These are phyloP conservation scores for Artibeus lituratus DNA, from an alignment of 2,797 vertebrate genomes.

Conservation along the genomic window DNA sequence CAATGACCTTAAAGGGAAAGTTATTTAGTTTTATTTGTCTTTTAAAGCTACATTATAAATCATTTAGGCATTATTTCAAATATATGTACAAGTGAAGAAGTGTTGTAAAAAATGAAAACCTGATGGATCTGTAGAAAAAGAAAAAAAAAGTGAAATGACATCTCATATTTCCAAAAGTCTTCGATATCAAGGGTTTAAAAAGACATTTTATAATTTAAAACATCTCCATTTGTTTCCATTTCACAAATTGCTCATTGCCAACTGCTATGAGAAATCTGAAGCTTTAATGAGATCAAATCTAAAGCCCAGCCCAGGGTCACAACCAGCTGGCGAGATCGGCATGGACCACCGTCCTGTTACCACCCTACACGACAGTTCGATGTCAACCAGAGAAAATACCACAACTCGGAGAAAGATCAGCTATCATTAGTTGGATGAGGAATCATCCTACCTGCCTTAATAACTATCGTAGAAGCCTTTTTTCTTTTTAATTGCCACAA, in stretches of 20 bases:
- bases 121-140: background rate
- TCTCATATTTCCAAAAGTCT: background rate
- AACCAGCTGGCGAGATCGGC: background rate
- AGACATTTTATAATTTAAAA: background rate
- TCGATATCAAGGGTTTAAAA: background rate
- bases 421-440: background rate
- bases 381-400: background rate
- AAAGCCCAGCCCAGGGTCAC: background rate
- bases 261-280: background rate
- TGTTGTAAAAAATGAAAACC: background rate
- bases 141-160: background rate
- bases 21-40: background rate
- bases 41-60: background rate
- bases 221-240: background rate
- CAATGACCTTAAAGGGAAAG: background rate
- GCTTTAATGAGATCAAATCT: background rate
- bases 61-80: background rate
- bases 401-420: background rate
- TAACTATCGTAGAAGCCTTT: background rate
- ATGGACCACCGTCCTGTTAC: fast-evolving
- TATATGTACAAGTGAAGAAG: background rate
- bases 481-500: background rate
- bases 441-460: background rate
- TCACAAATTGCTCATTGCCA: background rate
- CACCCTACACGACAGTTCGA: background rate